phyloP scores from a whole-genome alignment of 2,888 invertebrate species.

The Miltochrista miniata region DNA sequence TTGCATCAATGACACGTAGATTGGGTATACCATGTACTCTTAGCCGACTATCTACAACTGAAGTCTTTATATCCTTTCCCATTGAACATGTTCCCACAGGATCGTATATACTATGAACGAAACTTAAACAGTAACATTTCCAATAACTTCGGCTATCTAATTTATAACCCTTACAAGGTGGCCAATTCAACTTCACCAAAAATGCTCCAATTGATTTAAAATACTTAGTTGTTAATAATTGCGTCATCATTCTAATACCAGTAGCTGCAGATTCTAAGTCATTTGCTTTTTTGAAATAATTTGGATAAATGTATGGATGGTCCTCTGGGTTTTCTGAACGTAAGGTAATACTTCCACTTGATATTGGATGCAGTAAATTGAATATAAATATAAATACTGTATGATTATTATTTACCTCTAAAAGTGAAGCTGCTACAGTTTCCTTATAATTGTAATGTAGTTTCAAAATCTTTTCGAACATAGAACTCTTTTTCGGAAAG shows the following conservation, averaged over 20 bases:
- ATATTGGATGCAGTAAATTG: slow-evolving; percentile 73
- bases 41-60: slow-evolving; percentile 81
- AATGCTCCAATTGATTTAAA: slow-evolving; percentile 14
- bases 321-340: background rate
- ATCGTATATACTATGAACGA: slow-evolving; percentile 82
- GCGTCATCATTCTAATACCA: slow-evolving; percentile 12
- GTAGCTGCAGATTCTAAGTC: slow-evolving; percentile 9
- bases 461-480: background rate
- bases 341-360: slow-evolving; percentile 28
- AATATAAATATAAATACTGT: slow-evolving; percentile 57
- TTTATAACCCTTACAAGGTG: slow-evolving; percentile 23
- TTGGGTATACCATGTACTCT: slow-evolving; percentile 85
- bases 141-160: slow-evolving; percentile 24
- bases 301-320: background rate
- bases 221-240: slow-evolving; percentile 10
- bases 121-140: slow-evolving; percentile 71
- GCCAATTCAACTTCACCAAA: slow-evolving; percentile 11
- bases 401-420: slow-evolving; percentile 46
- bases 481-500: slow-evolving; percentile 51
- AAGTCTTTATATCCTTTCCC: slow-evolving; percentile 65
- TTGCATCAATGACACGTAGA: slow-evolving; percentile 88
- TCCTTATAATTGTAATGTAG: slow-evolving; percentile 38
- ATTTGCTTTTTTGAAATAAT: background rate
- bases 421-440: slow-evolving; percentile 39
- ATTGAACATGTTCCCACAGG: slow-evolving; percentile 86